phyloP scores from a whole-genome alignment of 2,113 vertebrate species.

The Chlorodrepanis virens region DNA sequence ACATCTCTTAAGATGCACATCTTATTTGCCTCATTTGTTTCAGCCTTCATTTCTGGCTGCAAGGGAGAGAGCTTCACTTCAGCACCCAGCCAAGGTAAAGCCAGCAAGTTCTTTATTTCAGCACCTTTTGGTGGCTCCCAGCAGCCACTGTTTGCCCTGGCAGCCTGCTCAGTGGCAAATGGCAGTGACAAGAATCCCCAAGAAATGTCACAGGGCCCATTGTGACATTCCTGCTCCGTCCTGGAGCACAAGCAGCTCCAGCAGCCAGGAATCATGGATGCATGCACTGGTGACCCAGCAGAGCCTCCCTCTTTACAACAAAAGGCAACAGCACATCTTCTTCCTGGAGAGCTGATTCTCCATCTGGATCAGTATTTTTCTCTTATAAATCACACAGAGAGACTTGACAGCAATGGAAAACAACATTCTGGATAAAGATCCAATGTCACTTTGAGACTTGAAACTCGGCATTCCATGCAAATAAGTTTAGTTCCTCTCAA shows the following conservation, averaged over 20 bases:
- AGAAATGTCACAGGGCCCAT: neutral
- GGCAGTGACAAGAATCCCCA: neutral
- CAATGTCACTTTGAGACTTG: conserved; percentile 23
- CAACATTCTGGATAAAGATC: neutral
- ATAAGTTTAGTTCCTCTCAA: conserved; percentile 45
- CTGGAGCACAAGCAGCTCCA: neutral
- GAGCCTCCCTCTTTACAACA: neutral
- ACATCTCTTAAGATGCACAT: neutral
- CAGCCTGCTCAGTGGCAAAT: neutral
- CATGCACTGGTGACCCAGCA: neutral
- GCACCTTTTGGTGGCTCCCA: neutral
- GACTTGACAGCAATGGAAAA: neutral
- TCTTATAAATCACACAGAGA: neutral
- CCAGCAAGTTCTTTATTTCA: neutral
- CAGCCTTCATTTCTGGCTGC: neutral
- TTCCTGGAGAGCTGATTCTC: neutral
- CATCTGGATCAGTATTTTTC: neutral
- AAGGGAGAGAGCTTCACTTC: neutral
- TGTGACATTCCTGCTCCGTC: neutral
- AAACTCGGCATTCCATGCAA: conserved; percentile 25
- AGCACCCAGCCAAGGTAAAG: neutral
- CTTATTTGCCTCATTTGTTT: neutral
- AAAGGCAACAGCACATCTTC: neutral
- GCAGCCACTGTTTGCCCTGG: neutral
- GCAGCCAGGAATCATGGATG: neutral